These are phyloP conservation scores for Diarsia dahlii DNA, from an alignment of 2,888 invertebrate species.

Conservation along the genomic window DNA sequence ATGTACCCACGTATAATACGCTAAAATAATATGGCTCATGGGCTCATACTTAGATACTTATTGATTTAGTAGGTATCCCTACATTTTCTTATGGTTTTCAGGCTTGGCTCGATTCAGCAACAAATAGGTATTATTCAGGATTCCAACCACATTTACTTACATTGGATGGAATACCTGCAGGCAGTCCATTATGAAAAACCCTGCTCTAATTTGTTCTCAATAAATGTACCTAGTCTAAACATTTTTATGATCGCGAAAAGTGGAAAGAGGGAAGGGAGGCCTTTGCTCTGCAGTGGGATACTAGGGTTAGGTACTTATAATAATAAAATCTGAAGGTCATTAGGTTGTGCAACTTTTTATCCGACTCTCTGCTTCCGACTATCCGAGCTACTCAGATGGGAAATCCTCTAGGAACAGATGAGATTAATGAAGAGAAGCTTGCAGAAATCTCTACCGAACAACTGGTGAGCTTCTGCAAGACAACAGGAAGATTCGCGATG, in stretches of 20 bases:
- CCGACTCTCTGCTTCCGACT: no score
- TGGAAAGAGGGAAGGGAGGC: no score
- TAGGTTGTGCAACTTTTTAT: conserved; percentile 2
- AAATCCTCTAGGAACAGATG: no score
- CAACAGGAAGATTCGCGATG: no score
- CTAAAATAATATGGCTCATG: not conserved
- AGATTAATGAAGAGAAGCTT: no score
- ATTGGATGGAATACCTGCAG: not conserved
- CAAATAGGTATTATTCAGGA: not conserved
- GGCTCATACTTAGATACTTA: not conserved
- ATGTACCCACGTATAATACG: not conserved
- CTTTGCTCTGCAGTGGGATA: no score
- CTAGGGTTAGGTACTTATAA: no score
- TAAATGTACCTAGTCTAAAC: not conserved
- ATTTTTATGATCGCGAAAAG: not conserved
- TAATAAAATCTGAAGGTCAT: not conserved
- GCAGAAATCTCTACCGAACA: no score
- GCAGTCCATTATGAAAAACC: not conserved
- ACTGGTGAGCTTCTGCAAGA: no score
- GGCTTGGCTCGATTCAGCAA: not conserved
- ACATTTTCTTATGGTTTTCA: not conserved
- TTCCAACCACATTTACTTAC: not conserved
- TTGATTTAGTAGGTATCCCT: not conserved
- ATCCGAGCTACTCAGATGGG: no score
- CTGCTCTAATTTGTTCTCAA: not conserved